phyloP scores from a whole-genome alignment of 2,113 vertebrate species.

The Notiomystis cincta region DNA sequence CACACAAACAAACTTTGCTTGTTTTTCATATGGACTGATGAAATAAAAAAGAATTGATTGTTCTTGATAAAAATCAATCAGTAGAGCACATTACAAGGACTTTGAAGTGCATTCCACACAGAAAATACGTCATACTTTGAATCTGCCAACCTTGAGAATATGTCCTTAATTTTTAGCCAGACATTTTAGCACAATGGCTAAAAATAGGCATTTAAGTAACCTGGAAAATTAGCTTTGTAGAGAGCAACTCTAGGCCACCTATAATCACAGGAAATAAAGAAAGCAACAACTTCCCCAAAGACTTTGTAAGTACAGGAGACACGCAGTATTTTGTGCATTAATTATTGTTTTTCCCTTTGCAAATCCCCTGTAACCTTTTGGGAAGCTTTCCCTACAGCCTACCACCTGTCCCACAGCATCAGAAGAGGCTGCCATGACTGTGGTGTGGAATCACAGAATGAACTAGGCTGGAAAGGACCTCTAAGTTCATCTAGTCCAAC shows the following conservation, averaged over 20 bases:
- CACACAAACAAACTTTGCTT: not conserved
- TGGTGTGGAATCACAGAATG: no score
- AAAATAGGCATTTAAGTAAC: not conserved
- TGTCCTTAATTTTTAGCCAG: not conserved
- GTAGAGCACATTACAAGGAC: not conserved
- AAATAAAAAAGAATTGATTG: not conserved
- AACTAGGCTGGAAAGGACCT: no score
- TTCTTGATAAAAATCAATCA: slow-evolving; percentile 1
- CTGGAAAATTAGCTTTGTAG: not conserved
- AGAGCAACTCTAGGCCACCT: not conserved
- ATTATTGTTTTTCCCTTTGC: not conserved
- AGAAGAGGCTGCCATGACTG: not conserved
- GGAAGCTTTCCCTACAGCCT: not conserved
- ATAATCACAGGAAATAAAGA: not conserved
- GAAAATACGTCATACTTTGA: not conserved
- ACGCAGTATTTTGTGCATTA: not conserved
- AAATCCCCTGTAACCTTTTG: not conserved
- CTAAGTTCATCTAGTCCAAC: no score
- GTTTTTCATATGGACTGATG: not conserved
- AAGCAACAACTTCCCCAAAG: not conserved
- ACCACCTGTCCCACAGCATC: rapidly evolving
- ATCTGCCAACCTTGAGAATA: not conserved
- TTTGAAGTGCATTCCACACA: not conserved
- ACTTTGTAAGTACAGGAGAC: not conserved
- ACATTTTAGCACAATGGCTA: not conserved